Evolutionary conservation across 2,113 vertebrate species (phyloP), one percentile per base, ranked within the genome.

Genomic region (Entelurus aequoreus): DNA sequence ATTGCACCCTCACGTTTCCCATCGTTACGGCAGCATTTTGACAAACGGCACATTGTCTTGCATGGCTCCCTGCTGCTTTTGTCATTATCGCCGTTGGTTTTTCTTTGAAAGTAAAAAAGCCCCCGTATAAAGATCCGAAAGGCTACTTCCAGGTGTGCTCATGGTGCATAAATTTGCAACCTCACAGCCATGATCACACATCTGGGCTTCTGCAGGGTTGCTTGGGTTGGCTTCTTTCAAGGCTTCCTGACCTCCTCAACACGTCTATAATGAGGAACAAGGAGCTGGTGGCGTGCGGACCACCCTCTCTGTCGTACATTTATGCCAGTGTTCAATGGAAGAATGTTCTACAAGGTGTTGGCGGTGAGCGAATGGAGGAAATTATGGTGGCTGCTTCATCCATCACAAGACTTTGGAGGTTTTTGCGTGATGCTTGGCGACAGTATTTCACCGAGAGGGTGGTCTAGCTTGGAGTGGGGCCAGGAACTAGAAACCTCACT

Each of bases 161-260:
- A 86, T 81, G 63, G 36, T 59, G 85, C 78, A 48, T 66, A 77
- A 74, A 62, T 60, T 59, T 77, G 52, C 6, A 66, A 12, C 35
- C 66, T 75, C 68, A 76, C 63, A 66, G 66, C 62, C 28, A 53
- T 10, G 11, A 11, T 74, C 59, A 70, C 54, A 28, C 80, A 79
- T 78, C 66, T 77, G 74, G 67, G 44, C 8, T 65, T 62, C 69
- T 76, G 64, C 11, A 46, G 47, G 19, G 35, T 58, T 28, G 8
- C 10, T 68, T 47, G 58, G 44, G n/a, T 54, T 42, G 48, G 49
- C 37, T 54, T 8, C 52, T 54, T 37, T 36, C 14, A 37, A 15
- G 16, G 8, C 35, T 8, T 13, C 8, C 52, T 54, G 11, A 46
- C 42, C 35, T 7, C 6, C 52, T 37, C 37, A 35, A 14, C 36